Conservation (phyloP, 2,888 invertebrate genomes). For the Lithophane socia region DNA sequence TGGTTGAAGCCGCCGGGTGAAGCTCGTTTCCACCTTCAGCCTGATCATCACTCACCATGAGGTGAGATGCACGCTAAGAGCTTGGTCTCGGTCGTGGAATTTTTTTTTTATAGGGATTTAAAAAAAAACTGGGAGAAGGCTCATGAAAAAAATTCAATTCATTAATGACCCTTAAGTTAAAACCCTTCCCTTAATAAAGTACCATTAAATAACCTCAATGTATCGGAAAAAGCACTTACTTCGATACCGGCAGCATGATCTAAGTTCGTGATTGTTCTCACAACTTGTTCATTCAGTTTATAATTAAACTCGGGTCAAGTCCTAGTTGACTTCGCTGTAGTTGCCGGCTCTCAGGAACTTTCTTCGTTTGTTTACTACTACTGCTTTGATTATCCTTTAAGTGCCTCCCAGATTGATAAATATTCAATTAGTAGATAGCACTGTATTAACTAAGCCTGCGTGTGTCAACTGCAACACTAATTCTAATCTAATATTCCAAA, state of each 20-base stretch:
- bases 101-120: no score
- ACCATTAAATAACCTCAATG: constrained; percentile 51
- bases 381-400: constrained; percentile 81
- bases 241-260: constrained; percentile 76
- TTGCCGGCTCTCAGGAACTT: constrained; percentile 77
- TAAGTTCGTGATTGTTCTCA: constrained; percentile 82
- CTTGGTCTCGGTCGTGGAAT: no score
- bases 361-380: constrained; percentile 84
- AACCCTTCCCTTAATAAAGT: background rate
- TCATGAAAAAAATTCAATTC: no score
- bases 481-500: background rate
- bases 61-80: no score
- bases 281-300: constrained; percentile 85
- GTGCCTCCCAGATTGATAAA: constrained; percentile 79
- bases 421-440: constrained; percentile 70
- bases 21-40: no score
- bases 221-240: constrained; percentile 71
- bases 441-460: constrained; percentile 11
- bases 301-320: constrained; percentile 89
- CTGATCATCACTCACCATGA: no score
- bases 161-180: background rate
- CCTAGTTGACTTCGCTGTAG: constrained; percentile 81
- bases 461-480: background rate
- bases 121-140: no score
- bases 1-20: no score